A percentile compares a stretch with the other conserved stretches of the same genome.
Evolutionary conservation across 2,888 invertebrate species (phyloP).

Genomic region (Phania funesta): DNA sequence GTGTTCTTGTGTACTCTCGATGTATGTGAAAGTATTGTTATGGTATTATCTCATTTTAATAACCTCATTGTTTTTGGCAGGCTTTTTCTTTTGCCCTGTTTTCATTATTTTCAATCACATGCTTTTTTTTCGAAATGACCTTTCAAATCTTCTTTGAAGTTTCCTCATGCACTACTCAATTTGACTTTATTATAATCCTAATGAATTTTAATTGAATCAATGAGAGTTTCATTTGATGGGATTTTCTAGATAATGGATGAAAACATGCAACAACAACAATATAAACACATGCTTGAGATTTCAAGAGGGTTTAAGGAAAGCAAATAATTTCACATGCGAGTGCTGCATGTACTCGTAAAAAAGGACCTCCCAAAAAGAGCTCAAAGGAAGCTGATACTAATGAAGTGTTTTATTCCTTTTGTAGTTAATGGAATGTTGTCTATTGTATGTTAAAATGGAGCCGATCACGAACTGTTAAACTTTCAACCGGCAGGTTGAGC

Average conservation of each 20-base stretch:
- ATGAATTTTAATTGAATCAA: slow-evolving; percentile 78
- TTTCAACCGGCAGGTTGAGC: not conserved
- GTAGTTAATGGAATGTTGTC: not conserved
- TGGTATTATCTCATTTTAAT: slow-evolving; percentile 71
- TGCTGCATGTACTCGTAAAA: not conserved
- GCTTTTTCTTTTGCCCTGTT: not conserved
- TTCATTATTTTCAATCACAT: slow-evolving; percentile 51
- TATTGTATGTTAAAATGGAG: not conserved
- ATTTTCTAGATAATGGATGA: slow-evolving; percentile 59
- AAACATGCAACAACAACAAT: slow-evolving; percentile 38
- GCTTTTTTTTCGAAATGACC: slow-evolving; percentile 60
- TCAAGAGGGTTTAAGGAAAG: slow-evolving; percentile 44
- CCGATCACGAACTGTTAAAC: not conserved
- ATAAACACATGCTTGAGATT: slow-evolving; percentile 56
- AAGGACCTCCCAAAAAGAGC: slow-evolving; percentile 53
- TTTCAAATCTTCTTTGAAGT: slow-evolving; percentile 43
- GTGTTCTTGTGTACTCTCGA: not conserved
- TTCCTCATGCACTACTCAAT: slow-evolving; percentile 59
- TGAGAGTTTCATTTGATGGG: slow-evolving; percentile 67
- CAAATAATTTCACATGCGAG: slow-evolving; percentile 2
- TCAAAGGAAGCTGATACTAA: not conserved
- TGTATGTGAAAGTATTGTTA: slow-evolving; percentile 66
- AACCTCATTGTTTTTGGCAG: slow-evolving; percentile 40
- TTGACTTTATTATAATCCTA: slow-evolving; percentile 79
- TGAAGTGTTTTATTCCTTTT: slow-evolving; percentile 1